These are phyloP conservation scores for Sepiola atlantica DNA, from an alignment of 2,888 invertebrate species.

Conservation along the genomic window DNA sequence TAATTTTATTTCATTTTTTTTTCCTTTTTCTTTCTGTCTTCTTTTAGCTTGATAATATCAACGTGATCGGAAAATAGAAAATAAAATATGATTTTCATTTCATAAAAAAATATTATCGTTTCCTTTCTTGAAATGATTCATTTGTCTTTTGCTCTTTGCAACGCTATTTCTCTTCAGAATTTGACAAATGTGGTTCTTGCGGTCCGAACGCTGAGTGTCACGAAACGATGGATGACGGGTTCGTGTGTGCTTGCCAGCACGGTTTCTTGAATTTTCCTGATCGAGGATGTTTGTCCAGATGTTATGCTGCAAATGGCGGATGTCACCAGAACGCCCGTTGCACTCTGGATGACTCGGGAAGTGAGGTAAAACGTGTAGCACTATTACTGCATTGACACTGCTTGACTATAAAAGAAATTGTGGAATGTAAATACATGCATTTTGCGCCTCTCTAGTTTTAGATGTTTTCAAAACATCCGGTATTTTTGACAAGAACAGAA, in stretches of 20 bases:
- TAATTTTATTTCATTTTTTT: too few relatives aligned
- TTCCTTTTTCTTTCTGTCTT: too few relatives aligned
- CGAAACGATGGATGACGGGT: slow-evolving; percentile 48
- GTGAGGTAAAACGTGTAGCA: not conserved
- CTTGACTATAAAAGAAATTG: too few relatives aligned
- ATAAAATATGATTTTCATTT: not conserved
- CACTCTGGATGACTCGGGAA: not conserved
- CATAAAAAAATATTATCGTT: too few relatives aligned
- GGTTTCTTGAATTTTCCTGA: slow-evolving; percentile 61
- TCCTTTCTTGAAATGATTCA: too few relatives aligned
- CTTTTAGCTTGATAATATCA: too few relatives aligned
- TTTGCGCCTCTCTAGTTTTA: too few relatives aligned
- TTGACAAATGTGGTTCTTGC: slow-evolving; percentile 64
- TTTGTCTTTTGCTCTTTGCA: not conserved
- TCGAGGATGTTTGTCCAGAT: slow-evolving; percentile 59
- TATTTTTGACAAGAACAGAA: too few relatives aligned
- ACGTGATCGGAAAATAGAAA: too few relatives aligned
- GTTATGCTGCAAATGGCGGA: slow-evolving; percentile 60
- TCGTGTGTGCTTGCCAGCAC: slow-evolving; percentile 58
- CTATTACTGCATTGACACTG: too few relatives aligned
- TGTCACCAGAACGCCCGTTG: slow-evolving; percentile 63
- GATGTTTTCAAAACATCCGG: too few relatives aligned
- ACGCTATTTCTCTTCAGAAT: not conserved
- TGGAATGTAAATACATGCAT: too few relatives aligned
- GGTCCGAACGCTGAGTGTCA: slow-evolving; percentile 59